Conservation (phyloP, 2,113 vertebrate genomes). For the Microtus ochrogaster region DNA sequence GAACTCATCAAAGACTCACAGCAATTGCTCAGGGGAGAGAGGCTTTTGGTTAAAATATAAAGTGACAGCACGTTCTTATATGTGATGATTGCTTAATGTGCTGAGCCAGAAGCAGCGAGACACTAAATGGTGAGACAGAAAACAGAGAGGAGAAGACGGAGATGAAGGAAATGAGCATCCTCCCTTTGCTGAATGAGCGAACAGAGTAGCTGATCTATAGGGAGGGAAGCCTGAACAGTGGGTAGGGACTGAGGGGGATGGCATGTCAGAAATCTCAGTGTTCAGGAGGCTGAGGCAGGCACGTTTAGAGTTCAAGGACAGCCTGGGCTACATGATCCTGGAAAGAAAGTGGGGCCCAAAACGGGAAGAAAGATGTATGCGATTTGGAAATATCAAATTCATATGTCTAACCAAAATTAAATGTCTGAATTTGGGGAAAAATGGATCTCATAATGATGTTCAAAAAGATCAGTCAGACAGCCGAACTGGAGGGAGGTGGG, state of each 20-base stretch:
- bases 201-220: neutral
- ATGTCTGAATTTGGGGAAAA: neutral
- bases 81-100: neutral
- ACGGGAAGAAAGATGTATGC: neutral
- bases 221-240: neutral
- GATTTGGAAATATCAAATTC: neutral
- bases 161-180: neutral
- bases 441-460: neutral
- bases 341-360: neutral
- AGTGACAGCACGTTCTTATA: neutral
- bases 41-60: slow-evolving; percentile 35
- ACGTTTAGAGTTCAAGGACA: neutral
- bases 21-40: neutral
- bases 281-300: neutral
- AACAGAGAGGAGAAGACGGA: neutral
- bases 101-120: neutral
- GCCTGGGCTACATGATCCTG: neutral
- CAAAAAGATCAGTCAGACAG: neutral
- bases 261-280: neutral
- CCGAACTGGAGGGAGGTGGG: neutral
- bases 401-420: neutral
- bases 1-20: slow-evolving; percentile 48
- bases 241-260: neutral
- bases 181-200: neutral
- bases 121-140: neutral